Evolutionary conservation across 2,113 vertebrate genomes (phyloP).

Genomic region (Percopsis transmontana): DNA sequence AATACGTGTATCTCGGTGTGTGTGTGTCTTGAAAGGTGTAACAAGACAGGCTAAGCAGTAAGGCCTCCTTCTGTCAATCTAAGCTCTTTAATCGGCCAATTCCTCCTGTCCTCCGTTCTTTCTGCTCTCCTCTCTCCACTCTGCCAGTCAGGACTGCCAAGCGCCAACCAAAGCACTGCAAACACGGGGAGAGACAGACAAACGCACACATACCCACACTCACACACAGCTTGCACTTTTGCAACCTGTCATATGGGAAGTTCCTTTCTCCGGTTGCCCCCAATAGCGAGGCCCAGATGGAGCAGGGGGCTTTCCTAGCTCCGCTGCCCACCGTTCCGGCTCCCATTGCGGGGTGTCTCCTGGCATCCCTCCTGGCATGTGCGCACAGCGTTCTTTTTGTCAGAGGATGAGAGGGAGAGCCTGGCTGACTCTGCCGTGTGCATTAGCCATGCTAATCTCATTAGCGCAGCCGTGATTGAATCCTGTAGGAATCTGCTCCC

Average conservation of each 20-base stretch:
- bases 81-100: constrained; percentile 44
- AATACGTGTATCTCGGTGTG: background rate
- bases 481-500: constrained; percentile 59
- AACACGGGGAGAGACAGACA: constrained; percentile 8
- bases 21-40: background rate
- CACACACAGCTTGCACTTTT: constrained; percentile 2
- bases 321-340: constrained; percentile 15
- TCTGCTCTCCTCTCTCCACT: background rate
- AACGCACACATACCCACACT: background rate
- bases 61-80: constrained; percentile 16
- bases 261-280: constrained; percentile 11
- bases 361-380: background rate
- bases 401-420: constrained; percentile 7
- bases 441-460: constrained; percentile 70
- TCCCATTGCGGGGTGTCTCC: constrained; percentile 19
- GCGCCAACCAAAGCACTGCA: constrained; percentile 19
- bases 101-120: constrained; percentile 14
- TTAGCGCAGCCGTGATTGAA: constrained; percentile 63
- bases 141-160: constrained; percentile 39
- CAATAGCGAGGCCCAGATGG: constrained; percentile 9
- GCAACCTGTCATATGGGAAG: constrained; percentile 35
- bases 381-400: constrained; percentile 3
- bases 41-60: constrained; percentile 13
- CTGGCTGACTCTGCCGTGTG: constrained; percentile 28
- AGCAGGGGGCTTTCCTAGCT: constrained; percentile 15